These are phyloP conservation scores for Crocallis elinguaria DNA, from an alignment of 2,888 invertebrate species.

Conservation along the genomic window DNA sequence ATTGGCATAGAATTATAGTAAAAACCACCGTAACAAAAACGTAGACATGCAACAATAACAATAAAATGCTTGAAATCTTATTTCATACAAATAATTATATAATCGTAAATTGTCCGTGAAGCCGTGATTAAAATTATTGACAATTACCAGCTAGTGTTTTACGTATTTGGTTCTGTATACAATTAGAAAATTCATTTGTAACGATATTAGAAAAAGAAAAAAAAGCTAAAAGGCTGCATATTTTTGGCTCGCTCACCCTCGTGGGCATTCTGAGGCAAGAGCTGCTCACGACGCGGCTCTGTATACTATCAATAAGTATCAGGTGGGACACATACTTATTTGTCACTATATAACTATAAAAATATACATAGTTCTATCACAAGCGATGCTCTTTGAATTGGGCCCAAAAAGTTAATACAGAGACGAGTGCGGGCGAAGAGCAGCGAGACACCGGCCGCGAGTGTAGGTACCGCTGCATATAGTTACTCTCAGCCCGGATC, in stretches of 20 bases:
- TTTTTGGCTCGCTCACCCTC: too few species aligned
- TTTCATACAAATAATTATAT: constrained; percentile 43
- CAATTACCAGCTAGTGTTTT: constrained; percentile 42
- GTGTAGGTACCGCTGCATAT: not conserved
- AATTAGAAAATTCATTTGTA: not conserved
- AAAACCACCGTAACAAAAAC: constrained; percentile 33
- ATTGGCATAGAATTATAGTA: constrained; percentile 29
- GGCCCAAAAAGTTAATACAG: too few species aligned
- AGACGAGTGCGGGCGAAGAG: too few species aligned
- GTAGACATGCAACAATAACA: constrained; percentile 39
- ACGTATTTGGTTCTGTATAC: constrained; percentile 25
- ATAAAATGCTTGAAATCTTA: constrained; percentile 41
- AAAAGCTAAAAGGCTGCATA: too few species aligned
- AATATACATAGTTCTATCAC: too few species aligned
- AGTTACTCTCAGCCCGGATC: not conserved
- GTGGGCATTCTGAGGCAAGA: too few species aligned
- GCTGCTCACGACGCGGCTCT: too few species aligned
- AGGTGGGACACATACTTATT: too few species aligned
- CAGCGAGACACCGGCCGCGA: too few species aligned
- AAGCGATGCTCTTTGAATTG: too few species aligned
- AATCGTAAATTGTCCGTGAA: constrained; percentile 56
- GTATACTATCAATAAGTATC: too few species aligned
- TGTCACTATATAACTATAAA: too few species aligned
- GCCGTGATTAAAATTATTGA: constrained; percentile 52
- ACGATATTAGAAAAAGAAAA: not conserved